These are phyloP conservation scores for Drosophila atroscutellata DNA, from an alignment of 2,888 invertebrate genomes.

Conservation along the genomic window DNA sequence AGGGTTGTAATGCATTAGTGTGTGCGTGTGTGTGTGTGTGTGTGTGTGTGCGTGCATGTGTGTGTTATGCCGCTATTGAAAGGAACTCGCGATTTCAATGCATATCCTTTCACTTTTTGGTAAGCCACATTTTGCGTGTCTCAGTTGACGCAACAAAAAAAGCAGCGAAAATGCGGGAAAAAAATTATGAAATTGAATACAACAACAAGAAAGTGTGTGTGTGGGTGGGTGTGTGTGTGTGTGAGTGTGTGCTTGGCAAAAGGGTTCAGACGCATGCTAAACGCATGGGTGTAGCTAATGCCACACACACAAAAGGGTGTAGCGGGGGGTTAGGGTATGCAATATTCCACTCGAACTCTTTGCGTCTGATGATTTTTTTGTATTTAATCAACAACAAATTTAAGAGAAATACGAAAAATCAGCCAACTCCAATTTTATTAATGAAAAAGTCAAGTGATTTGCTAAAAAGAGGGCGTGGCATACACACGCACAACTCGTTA, in stretches of 20 bases:
- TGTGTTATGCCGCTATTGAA: slow-evolving; percentile 46
- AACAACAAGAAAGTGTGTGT: slow-evolving; percentile 20
- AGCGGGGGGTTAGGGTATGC: slow-evolving; percentile 12
- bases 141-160: slow-evolving; percentile 59
- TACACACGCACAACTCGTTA: slow-evolving; percentile 55
- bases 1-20: slow-evolving; percentile 51
- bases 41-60: background rate
- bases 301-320: slow-evolving; percentile 15
- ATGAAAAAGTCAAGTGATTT: slow-evolving; percentile 77
- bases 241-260: slow-evolving; percentile 22
- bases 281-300: slow-evolving; percentile 55
- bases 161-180: slow-evolving; percentile 4
- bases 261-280: slow-evolving; percentile 47
- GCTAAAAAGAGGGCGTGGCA: slow-evolving; percentile 67
- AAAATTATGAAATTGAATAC: slow-evolving; percentile 48
- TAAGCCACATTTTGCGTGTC: slow-evolving; percentile 75
- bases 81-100: slow-evolving; percentile 59
- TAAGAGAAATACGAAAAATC: slow-evolving; percentile 21
- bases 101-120: slow-evolving; percentile 62
- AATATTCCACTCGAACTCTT: slow-evolving; percentile 45
- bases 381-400: slow-evolving; percentile 35
- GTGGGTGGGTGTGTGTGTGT: background rate
- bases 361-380: slow-evolving; percentile 32
- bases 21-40: slow-evolving; percentile 1
- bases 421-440: slow-evolving; percentile 72